Conservation (phyloP, 2,888 invertebrate genomes). For the Timandra comae region DNA sequence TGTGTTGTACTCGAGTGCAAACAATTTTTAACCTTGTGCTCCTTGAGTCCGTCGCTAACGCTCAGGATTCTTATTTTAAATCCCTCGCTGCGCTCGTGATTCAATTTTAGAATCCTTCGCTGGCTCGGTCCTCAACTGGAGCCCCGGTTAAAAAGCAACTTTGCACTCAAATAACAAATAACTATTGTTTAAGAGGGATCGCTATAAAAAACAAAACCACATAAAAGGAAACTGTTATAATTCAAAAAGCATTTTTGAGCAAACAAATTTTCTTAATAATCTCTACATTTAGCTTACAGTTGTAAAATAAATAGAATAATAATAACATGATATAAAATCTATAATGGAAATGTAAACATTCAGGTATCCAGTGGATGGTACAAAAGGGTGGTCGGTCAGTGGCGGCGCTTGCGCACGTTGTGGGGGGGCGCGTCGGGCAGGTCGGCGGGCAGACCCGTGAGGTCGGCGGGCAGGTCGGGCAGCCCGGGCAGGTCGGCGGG, state of each 20-base stretch:
- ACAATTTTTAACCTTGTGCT: too few species aligned
- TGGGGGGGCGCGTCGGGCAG: conserved; percentile 55
- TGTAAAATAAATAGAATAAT: conserved; percentile 57
- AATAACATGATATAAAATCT: conserved; percentile 75
- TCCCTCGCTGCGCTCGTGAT: too few species aligned
- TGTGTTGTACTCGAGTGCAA: too few species aligned
- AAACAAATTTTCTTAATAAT: conserved; percentile 66
- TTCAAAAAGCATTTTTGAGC: conserved; percentile 66
- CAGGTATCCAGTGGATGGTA: conserved; percentile 53
- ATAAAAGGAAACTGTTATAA: conserved; percentile 39
- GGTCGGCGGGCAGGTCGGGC: conserved; percentile 39
- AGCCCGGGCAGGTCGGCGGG: conserved; percentile 38
- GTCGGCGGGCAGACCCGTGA: conserved; percentile 29
- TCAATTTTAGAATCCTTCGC: too few species aligned
- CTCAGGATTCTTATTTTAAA: too few species aligned
- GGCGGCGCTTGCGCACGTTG: conserved; percentile 52
- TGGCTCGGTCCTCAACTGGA: too few species aligned
- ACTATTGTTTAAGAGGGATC: not conserved
- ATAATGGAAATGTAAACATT: conserved; percentile 70
- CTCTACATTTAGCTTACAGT: conserved; percentile 58
- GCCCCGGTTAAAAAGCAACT: too few species aligned
- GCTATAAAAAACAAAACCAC: conserved; percentile 23
- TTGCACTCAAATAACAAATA: not conserved
- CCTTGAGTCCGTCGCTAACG: too few species aligned
- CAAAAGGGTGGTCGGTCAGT: too few species aligned